Base-by-base conservation (phyloP, 1,140 invertebrate genomes). In the Euwallacea similis region DNA sequence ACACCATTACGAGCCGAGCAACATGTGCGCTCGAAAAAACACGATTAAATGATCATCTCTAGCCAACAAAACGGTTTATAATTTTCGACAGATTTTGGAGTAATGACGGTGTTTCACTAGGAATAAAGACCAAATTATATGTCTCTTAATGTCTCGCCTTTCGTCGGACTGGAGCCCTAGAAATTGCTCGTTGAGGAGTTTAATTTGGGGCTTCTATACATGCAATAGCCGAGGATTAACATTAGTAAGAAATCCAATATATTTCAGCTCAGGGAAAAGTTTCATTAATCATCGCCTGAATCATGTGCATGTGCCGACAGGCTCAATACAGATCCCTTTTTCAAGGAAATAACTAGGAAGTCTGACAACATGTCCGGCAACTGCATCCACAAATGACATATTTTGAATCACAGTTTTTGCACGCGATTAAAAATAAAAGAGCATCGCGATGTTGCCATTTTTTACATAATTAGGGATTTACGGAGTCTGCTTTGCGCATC, bases 101-200 rank as follows among this genome's bases (percentile, higher is more conserved):
- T 56, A 56, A 56, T 56, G n/a, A 56, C 54, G 16, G 54, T 56
- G n/a, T 16, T 56, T n/a, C 16, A 1, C 16, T 8, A 56, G 54
- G 16, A 56, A 56, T 56, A 56, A 56, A 56, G 11, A 56, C 16
- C 9, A 56, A 56, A 56, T 56, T 56, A 56, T 56, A 56, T 56
- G 54, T 56, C 54, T 56, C 11, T 21, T 15, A 56, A 56, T 56
- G 54, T 56, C 54, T 56, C 16, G 54, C 46, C 46, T 50, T 50
- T 50, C 16, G 54, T 56, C 54, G 11, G 54, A 56, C 54, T 56
- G 54, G 46, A 50, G 46, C 46, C 46, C 46, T 50, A 50, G 13
- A 50, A 50, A 50, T 50, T 50, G 13, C 46, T 13, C 46, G 46
- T 50, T 47, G 9, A 11, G 46, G 46, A 6, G 46, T 7, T 13